Percentiles rank a stretch among this genome's conserved stretches.
Evolutionary conservation across 1,140 invertebrate species (phyloP).

Genomic region (Hylyphantes graminicola): DNA sequence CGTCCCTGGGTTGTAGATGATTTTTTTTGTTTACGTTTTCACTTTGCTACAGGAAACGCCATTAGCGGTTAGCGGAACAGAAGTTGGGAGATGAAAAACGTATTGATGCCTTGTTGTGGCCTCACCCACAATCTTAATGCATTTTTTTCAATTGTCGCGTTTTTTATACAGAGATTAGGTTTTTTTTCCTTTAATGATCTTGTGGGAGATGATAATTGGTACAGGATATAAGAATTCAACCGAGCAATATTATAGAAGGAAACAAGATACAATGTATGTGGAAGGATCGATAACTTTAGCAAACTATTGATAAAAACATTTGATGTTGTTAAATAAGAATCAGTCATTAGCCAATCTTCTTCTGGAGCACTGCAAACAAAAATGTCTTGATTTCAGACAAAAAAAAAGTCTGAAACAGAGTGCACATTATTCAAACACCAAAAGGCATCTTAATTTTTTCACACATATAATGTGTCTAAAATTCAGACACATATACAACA

Average conservation of each 20-base stretch:
- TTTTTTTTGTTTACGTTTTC: neutral
- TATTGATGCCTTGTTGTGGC: neutral
- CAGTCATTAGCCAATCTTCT: too few species aligned
- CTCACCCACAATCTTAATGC: neutral
- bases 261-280: neutral
- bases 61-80: neutral
- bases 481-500: too few species aligned
- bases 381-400: too few species aligned
- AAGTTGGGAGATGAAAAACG: neutral
- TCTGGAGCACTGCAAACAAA: too few species aligned
- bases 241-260: neutral
- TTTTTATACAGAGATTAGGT: neutral
- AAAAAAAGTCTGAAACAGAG: too few species aligned
- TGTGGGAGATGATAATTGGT: neutral
- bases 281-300: neutral
- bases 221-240: neutral
- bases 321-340: neutral
- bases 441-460: too few species aligned
- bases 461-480: too few species aligned
- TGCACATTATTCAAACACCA: too few species aligned
- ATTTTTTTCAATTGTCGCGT: neutral
- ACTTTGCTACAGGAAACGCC: constrained; percentile 6
- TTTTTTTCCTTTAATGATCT: constrained; percentile 1
- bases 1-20: neutral
- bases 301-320: neutral